Conservation (phyloP, 2,113 vertebrate genomes). For the Semnornis frantzii region DNA sequence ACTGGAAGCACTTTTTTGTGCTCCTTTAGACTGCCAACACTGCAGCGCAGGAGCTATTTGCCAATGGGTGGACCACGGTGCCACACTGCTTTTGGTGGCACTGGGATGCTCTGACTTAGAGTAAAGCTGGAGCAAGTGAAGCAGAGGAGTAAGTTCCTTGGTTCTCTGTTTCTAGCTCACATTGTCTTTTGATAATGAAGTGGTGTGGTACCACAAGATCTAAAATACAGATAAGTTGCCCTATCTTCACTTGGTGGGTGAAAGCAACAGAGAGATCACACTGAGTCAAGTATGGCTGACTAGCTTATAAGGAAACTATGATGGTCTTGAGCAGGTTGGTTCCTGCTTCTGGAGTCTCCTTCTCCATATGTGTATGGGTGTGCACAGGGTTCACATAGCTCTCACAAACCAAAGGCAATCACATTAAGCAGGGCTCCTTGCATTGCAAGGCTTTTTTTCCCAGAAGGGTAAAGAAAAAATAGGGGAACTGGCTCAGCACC, state of each 20-base stretch:
- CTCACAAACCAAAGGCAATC: neutral
- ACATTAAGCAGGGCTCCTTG: conserved; percentile 5
- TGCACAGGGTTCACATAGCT: neutral
- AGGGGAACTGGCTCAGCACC: conserved; percentile 40
- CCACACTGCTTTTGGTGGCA: neutral
- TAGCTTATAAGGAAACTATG: neutral
- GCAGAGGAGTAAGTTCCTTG: neutral
- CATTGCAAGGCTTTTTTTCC: conserved; percentile 64
- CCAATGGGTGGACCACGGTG: accelerated
- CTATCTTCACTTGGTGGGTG: neutral
- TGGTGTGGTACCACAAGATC: neutral
- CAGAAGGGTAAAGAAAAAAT: conserved; percentile 57
- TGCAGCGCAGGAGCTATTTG: neutral
- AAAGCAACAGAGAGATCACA: neutral
- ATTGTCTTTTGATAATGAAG: neutral
- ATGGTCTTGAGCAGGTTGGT: neutral
- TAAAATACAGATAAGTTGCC: neutral
- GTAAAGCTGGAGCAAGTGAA: neutral
- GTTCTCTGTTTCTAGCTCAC: neutral
- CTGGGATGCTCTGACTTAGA: neutral
- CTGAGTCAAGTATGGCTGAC: accelerated
- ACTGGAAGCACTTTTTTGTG: neutral
- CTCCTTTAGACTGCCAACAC: neutral
- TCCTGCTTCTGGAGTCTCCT: neutral
- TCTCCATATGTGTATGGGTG: neutral